Evolutionary conservation across 2,888 invertebrate genomes (phyloP).

Genomic region (Nasonovia ribisnigri): DNA sequence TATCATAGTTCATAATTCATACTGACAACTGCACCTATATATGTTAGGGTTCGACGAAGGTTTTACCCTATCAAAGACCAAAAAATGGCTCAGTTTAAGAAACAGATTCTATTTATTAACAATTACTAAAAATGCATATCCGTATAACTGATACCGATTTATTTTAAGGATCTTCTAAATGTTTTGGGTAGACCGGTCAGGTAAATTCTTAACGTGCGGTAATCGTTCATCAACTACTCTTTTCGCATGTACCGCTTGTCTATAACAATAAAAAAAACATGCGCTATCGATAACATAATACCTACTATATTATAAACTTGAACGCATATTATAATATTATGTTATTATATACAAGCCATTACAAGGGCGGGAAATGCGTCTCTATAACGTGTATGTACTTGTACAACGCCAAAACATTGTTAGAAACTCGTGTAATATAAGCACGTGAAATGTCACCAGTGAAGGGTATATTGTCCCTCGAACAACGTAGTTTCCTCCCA

Average conservation of each 20-base stretch:
- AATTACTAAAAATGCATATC: not conserved
- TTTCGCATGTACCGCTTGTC: not conserved
- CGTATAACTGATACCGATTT: not conserved
- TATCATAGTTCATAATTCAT: too few species aligned
- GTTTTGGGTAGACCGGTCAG: too few species aligned
- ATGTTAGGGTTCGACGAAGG: not conserved
- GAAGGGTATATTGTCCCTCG: not conserved
- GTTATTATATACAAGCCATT: not conserved
- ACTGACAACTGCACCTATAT: too few species aligned
- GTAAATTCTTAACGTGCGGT: not conserved
- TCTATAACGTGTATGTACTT: not conserved
- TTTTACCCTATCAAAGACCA: not conserved
- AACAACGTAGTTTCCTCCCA: not conserved
- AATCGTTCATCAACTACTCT: not conserved
- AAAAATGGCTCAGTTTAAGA: not conserved
- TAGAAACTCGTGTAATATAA: not conserved
- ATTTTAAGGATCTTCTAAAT: not conserved
- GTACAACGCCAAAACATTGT: not conserved
- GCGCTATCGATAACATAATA: not conserved
- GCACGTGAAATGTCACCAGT: not conserved
- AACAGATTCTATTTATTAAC: not conserved
- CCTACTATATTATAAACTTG: not conserved
- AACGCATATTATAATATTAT: not conserved
- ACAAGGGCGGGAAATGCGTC: not conserved
- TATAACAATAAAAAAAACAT: not conserved